Evolutionary conservation across 1,140 invertebrate genomes (phyloP).

Genomic region (Lepidotrigona ventralis): DNA sequence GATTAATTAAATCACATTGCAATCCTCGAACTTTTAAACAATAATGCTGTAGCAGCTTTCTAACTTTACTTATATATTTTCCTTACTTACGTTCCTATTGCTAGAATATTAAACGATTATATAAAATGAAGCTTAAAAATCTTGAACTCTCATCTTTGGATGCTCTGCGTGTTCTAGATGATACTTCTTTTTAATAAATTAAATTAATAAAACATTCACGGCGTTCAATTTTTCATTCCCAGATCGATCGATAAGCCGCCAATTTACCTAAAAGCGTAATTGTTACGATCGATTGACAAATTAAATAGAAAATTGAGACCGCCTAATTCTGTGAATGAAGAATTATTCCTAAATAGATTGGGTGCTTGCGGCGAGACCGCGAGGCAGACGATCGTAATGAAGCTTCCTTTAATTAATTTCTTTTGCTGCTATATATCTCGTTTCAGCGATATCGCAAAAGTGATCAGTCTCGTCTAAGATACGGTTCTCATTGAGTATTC

Average conservation of each 20-base stretch:
- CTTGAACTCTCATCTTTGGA: not conserved
- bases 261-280: not conserved
- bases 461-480: not conserved
- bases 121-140: too few relatives aligned
- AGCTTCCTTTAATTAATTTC: conserved; percentile 57
- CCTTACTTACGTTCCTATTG: too few relatives aligned
- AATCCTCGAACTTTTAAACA: too few relatives aligned
- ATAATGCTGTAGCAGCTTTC: too few relatives aligned
- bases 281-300: not conserved
- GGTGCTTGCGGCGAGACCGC: conserved; percentile 61
- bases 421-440: conserved; percentile 22
- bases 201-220: not conserved
- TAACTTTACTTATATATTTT: too few relatives aligned
- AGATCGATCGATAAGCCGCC: not conserved
- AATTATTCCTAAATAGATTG: conserved; percentile 58
- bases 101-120: too few relatives aligned
- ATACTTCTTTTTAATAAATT: not conserved
- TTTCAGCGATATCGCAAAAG: conserved; percentile 35
- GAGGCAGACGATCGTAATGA: conserved; percentile 32
- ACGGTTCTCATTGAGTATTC: conserved; percentile 37
- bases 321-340: conserved; percentile 68
- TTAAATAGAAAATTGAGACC: conserved; percentile 4
- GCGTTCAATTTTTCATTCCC: too few relatives aligned
- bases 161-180: not conserved
- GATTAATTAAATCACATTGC: too few relatives aligned